Percentiles rank a stretch among this genome's conserved stretches.
phyloP scores from a whole-genome alignment of 2,797 vertebrate genomes.

The Pelochelys cantorii region DNA sequence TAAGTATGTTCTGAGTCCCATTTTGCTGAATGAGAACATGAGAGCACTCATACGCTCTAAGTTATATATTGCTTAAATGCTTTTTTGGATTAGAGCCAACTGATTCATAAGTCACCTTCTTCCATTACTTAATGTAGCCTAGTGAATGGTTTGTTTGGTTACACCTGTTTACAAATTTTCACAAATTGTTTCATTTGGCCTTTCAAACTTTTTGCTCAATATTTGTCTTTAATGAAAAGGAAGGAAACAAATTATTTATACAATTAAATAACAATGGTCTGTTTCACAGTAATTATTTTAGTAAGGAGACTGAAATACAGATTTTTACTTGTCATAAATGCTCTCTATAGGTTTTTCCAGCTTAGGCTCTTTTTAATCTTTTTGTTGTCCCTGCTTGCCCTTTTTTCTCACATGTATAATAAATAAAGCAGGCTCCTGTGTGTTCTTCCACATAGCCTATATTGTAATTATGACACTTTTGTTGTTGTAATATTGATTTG shows the following conservation, averaged over 20 bases:
- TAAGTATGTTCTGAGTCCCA: neutral
- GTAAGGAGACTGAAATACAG: neutral
- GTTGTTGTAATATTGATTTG: constrained; percentile 66
- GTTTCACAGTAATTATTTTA: constrained; percentile 5
- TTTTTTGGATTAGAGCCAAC: neutral
- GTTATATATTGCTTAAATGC: neutral
- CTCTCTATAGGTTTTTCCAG: neutral
- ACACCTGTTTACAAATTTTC: neutral
- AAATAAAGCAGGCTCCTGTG: constrained; percentile 27
- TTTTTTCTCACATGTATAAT: constrained; percentile 32
- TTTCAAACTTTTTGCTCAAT: neutral
- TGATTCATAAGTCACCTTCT: neutral
- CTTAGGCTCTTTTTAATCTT: neutral
- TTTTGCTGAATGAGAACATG: neutral
- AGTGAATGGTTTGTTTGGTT: rapidly evolving
- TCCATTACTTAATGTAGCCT: neutral
- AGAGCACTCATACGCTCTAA: neutral
- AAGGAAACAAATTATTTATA: neutral
- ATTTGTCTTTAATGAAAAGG: neutral
- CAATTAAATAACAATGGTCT: constrained; percentile 19
- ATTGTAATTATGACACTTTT: constrained; percentile 58
- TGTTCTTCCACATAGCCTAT: constrained; percentile 23
- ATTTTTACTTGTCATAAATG: neutral
- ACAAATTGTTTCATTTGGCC: neutral
- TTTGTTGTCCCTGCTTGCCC: constrained; percentile 7